Evolutionary conservation across 2,797 vertebrate genomes (phyloP), one percentile per base, ranked within the genome.

Genomic region (Melanotaenia boesemani): DNA sequence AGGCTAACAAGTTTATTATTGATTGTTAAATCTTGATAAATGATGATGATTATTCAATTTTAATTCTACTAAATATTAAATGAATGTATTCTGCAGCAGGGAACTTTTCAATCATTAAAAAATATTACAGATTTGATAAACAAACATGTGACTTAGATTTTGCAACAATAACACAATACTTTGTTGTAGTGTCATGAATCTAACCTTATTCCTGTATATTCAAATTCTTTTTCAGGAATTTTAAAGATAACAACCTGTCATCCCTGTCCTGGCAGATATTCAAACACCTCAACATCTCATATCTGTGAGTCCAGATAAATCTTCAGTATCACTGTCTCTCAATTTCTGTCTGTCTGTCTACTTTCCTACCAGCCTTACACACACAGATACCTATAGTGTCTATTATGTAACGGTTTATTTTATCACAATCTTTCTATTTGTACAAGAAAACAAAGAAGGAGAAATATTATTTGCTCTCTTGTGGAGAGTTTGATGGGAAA

Each of bases 231-330:
- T 92, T 5, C 91, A 99, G 98, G 91, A 98, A 99, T 93, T 94
- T 99, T 72, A 98, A 97, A 87, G 96, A 97, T 90, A 99, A 99
- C 93, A 98, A 97, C 89, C 92, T 99, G 91, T 96, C 97, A 6
- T 95, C 95, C 64, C 94, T 99, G 82, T 97, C 96, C 85, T 97
- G 97, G 95, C 98, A 95, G 92, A 94, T 96, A 82, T 97, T 99
- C 91, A 96, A 88, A 74, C 95, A 97, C 91, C 95, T 99, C 90
- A 96, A 97, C 92, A 94, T 99, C 77, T 95, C 96, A 81, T 96
- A 96, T 88, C 93, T 99, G 98, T 99, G 95, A 99, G 98, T 97
- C 92, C 64, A 76, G 36, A 63, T 34, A 61, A 62, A 70, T 58
- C 30, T 20, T 74, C 36, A 56, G 2, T 70, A 64, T 87, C 80